A percentile compares a stretch with the other conserved stretches of the same genome.
Evolutionary conservation across 2,888 invertebrate species (phyloP).

Genomic region (Gnatocerus cornutus): DNA sequence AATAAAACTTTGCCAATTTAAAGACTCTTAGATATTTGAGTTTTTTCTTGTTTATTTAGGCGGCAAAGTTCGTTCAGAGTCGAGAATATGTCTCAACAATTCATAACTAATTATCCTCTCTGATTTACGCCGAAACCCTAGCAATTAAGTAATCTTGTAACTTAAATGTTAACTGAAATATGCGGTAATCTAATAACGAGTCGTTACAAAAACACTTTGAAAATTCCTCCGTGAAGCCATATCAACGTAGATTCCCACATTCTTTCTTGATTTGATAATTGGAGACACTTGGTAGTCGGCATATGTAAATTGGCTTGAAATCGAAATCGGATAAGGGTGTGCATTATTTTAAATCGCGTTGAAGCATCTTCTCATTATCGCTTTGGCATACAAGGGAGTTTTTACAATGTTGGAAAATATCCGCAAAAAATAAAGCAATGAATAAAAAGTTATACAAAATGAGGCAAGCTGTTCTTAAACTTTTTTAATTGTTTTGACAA

Average conservation of each 20-base stretch:
- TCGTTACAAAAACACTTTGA: conserved; percentile 12
- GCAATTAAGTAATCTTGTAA: conserved; percentile 26
- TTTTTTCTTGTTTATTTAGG: conserved; percentile 19
- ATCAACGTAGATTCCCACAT: neutral
- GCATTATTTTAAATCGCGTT: conserved; percentile 26
- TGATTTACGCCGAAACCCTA: conserved; percentile 24
- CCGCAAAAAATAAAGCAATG: conserved; percentile 1
- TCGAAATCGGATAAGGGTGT: conserved; percentile 38
- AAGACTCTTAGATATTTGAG: conserved; percentile 30
- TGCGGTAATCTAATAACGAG: conserved; percentile 36
- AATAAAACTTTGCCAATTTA: conserved; percentile 28
- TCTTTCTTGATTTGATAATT: conserved; percentile 27
- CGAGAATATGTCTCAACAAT: neutral
- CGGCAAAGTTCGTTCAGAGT: neutral
- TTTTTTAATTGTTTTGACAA: too few species aligned
- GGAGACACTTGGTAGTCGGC: conserved; percentile 14
- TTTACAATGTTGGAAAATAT: conserved; percentile 12
- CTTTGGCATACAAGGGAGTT: conserved; percentile 4
- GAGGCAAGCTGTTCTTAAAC: too few species aligned
- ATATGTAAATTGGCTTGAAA: conserved; percentile 26
- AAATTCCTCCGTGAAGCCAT: conserved; percentile 31
- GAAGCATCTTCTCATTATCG: conserved; percentile 18
- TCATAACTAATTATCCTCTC: neutral
- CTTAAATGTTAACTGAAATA: conserved; percentile 21
- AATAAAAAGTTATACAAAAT: neutral